phyloP scores from a whole-genome alignment of 2,888 invertebrate genomes.

The Adelognathus sp. region DNA sequence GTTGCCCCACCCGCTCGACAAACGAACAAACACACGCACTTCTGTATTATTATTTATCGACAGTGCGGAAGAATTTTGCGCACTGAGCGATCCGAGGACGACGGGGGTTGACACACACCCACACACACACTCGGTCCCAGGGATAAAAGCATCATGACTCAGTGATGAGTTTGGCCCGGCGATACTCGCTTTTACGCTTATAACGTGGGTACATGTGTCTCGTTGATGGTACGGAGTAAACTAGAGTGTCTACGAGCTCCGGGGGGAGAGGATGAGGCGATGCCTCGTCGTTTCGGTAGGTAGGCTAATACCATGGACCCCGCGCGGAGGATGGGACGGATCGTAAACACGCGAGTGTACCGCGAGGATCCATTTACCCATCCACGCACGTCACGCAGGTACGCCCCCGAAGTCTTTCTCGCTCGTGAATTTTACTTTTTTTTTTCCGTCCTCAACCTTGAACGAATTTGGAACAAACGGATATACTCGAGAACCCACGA shows the following conservation, averaged over 20 bases:
- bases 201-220: slow-evolving; percentile 25
- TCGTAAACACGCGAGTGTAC: slow-evolving; percentile 34
- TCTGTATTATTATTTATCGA: too few species aligned
- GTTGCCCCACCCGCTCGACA: too few species aligned
- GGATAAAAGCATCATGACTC: slow-evolving; percentile 80
- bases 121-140: slow-evolving; percentile 65
- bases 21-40: too few species aligned
- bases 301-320: too few species aligned
- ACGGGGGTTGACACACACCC: slow-evolving; percentile 66
- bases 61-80: too few species aligned
- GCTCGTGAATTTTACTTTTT: too few species aligned
- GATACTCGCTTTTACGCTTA: slow-evolving; percentile 46
- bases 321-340: slow-evolving; percentile 20
- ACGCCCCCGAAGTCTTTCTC: too few species aligned
- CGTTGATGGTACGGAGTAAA: slow-evolving; percentile 32
- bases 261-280: slow-evolving; percentile 36
- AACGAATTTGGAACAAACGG: neutral
- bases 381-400: neutral
- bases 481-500: slow-evolving; percentile 44
- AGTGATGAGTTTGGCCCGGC: slow-evolving; percentile 76
- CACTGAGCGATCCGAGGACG: slow-evolving; percentile 57
- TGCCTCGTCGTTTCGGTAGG: slow-evolving; percentile 24
- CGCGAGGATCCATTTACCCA: slow-evolving; percentile 3
- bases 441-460: slow-evolving; percentile 45
- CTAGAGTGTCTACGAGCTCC: slow-evolving; percentile 34